A percentile compares a stretch with the other conserved stretches of the same genome.
These are phyloP conservation scores for Numenius arquata DNA, from an alignment of 2,113 vertebrate species.

Conservation along the genomic window DNA sequence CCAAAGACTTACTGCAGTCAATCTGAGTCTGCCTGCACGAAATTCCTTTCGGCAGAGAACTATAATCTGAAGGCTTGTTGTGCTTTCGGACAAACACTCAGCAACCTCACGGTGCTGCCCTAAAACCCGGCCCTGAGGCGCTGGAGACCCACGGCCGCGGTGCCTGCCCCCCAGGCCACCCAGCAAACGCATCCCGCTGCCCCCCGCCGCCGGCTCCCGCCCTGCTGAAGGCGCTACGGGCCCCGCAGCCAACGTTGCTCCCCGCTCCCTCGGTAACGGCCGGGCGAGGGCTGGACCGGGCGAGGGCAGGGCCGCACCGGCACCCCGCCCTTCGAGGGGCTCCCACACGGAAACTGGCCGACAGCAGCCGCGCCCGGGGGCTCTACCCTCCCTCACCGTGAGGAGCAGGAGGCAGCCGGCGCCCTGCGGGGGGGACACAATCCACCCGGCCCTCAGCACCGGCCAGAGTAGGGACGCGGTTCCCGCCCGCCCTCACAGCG, in stretches of 20 bases:
- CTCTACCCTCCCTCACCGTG: background rate
- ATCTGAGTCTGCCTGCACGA: background rate
- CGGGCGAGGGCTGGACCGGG: background rate
- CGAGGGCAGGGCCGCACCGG: background rate
- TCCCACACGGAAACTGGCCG: background rate
- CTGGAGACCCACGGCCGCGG: background rate
- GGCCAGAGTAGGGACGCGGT: rapidly evolving
- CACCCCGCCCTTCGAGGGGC: too few species aligned
- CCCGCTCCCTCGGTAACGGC: background rate
- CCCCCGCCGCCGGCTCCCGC: background rate
- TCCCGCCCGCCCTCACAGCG: background rate
- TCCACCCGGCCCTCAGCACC: background rate
- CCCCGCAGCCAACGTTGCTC: background rate
- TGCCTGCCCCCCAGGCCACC: rapidly evolving
- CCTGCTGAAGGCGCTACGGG: background rate
- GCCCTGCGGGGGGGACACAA: rapidly evolving
- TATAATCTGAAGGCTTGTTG: rapidly evolving
- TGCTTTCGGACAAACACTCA: background rate
- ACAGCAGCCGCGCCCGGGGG: background rate
- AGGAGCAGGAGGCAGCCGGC: rapidly evolving
- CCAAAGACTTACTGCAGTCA: background rate
- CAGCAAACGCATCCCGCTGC: rapidly evolving
- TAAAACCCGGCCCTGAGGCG: rapidly evolving
- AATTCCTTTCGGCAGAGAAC: too few species aligned
- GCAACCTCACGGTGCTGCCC: background rate